Percentiles rank a stretch among this genome's conserved stretches.
Conservation (phyloP, 2,797 vertebrate genomes). For the Phataginus tricuspis region DNA sequence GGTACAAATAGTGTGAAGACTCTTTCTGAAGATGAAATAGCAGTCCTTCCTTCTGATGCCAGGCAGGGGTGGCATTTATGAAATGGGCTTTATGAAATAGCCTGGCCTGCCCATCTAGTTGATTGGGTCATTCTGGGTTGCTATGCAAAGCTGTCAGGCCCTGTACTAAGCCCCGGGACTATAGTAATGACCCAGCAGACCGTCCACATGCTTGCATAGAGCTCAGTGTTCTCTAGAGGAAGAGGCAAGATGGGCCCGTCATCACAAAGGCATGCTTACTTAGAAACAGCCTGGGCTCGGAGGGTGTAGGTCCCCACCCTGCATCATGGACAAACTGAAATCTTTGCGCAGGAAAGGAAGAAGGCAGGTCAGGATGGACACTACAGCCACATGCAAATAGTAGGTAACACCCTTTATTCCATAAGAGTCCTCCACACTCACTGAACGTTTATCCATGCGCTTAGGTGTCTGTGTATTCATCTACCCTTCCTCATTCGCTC, state of each 20-base stretch:
- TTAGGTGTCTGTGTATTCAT: fast-evolving
- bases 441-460: fast-evolving
- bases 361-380: neutral
- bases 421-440: neutral
- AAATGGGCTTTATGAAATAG: neutral
- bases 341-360: neutral
- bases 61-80: neutral
- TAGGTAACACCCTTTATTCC: neutral
- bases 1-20: neutral
- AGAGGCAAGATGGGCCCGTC: neutral
- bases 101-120: neutral
- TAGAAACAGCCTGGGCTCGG: fast-evolving
- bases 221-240: fast-evolving
- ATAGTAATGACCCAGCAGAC: neutral
- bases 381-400: no score
- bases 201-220: fast-evolving
- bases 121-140: neutral
- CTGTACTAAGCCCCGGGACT: neutral
- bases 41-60: neutral
- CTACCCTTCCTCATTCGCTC: neutral
- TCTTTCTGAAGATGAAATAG: neutral
- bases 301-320: neutral
- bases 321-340: neutral
- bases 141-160: neutral
- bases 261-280: neutral